A percentile compares a stretch with the other conserved stretches of the same genome.
Evolutionary conservation across 2,888 invertebrate genomes (phyloP).

Genomic region (Oasisia sp.): DNA sequence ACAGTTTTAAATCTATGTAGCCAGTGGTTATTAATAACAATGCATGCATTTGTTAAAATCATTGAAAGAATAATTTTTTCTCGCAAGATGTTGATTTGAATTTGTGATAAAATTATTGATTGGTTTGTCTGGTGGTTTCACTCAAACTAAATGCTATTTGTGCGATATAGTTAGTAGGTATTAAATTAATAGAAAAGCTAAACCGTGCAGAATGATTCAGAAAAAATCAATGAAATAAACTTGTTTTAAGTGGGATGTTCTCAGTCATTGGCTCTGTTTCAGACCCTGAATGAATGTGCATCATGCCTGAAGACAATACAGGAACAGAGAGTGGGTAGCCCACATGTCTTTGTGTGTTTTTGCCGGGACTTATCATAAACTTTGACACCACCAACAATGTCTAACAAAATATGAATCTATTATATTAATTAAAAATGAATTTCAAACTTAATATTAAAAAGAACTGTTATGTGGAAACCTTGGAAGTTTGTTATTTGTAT

Average conservation of each 20-base stretch:
- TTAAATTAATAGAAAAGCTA: too few species aligned
- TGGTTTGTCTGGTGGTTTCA: too few species aligned
- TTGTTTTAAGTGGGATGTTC: not conserved
- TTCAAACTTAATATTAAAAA: not conserved
- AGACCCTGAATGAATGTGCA: slow-evolving; percentile 42
- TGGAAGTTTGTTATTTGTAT: not conserved
- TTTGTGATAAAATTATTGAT: too few species aligned
- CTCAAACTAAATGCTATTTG: too few species aligned
- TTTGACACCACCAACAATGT: not conserved
- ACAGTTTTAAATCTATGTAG: not conserved
- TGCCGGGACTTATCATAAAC: not conserved
- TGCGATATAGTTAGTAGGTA: too few species aligned
- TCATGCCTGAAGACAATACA: slow-evolving; percentile 37
- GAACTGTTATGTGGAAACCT: not conserved
- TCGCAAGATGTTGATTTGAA: not conserved
- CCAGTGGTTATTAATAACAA: not conserved
- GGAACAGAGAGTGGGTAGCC: slow-evolving; percentile 33
- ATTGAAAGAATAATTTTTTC: not conserved
- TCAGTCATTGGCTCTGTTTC: slow-evolving; percentile 19
- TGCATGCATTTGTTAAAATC: not conserved
- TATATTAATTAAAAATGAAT: not conserved
- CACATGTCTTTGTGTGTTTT: not conserved
- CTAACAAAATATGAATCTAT: not conserved
- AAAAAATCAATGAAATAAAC: not conserved
- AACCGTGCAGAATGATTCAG: too few species aligned